A percentile compares a stretch with the other conserved stretches of the same genome.
phyloP scores from a whole-genome alignment of 1,140 invertebrate genomes.

The Halyomorpha halys region DNA sequence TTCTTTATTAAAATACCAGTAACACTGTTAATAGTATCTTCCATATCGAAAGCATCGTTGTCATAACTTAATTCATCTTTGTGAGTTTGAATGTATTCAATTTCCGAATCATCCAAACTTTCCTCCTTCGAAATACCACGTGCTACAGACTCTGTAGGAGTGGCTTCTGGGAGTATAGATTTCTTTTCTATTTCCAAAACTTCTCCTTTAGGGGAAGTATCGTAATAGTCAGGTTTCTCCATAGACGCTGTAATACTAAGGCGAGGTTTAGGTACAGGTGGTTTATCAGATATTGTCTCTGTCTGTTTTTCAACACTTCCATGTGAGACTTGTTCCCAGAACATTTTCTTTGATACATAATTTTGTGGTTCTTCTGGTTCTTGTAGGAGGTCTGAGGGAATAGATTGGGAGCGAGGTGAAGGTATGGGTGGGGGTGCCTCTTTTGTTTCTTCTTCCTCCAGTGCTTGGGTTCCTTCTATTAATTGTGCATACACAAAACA shows the following conservation, averaged over 20 bases:
- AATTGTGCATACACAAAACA: slow-evolving; percentile 6
- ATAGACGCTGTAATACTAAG: slow-evolving; percentile 31
- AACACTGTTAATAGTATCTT: slow-evolving; percentile 22
- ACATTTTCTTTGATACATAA: slow-evolving; percentile 38
- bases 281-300: slow-evolving; percentile 22
- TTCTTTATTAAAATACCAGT: slow-evolving; percentile 26
- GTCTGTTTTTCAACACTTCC: slow-evolving; percentile 8
- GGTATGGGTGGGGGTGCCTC: slow-evolving; percentile 22
- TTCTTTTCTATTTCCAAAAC: slow-evolving; percentile 30
- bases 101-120: slow-evolving; percentile 34
- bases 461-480: slow-evolving; percentile 6
- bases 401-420: slow-evolving; percentile 24
- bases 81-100: slow-evolving; percentile 31
- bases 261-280: slow-evolving; percentile 39
- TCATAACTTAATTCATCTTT: slow-evolving; percentile 37
- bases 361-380: slow-evolving; percentile 24
- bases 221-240: slow-evolving; percentile 27
- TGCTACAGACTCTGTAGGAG: slow-evolving; percentile 24
- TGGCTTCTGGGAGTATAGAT: slow-evolving; percentile 1
- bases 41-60: slow-evolving; percentile 42
- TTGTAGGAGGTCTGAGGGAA: slow-evolving; percentile 20
- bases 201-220: slow-evolving; percentile 30
- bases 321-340: slow-evolving; percentile 39
- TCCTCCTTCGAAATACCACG: slow-evolving; percentile 17
- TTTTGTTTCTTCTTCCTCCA: slow-evolving; percentile 20